These are phyloP conservation scores for Gerris lacustris DNA, from an alignment of 2,888 invertebrate species.

Conservation along the genomic window DNA sequence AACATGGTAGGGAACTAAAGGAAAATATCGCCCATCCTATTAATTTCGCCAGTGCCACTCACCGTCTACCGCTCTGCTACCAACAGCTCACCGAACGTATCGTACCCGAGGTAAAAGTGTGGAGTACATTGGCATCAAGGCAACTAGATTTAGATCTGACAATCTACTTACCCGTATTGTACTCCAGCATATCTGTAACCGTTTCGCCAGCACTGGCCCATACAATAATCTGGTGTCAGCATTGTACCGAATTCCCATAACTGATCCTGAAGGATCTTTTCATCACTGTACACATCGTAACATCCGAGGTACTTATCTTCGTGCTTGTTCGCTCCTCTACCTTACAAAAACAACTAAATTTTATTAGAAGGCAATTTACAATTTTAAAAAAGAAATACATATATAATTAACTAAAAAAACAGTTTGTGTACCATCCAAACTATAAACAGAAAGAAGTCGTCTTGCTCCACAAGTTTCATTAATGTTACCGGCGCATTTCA, in stretches of 20 bases:
- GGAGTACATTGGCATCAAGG: too few relatives aligned
- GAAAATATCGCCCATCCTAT: too few relatives aligned
- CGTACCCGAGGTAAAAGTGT: too few relatives aligned
- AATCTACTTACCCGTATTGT: constrained; percentile 15
- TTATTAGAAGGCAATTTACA: too few relatives aligned
- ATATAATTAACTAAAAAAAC: too few relatives aligned
- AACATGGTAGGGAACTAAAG: too few relatives aligned
- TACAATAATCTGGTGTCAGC: constrained; percentile 18
- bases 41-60: too few relatives aligned
- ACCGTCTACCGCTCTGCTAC: too few relatives aligned
- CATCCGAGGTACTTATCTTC: not conserved
- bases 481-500: not conserved
- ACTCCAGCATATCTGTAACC: constrained; percentile 24
- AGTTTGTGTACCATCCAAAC: not conserved
- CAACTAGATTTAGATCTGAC: too few relatives aligned
- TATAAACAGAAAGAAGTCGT: not conserved
- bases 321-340: not conserved
- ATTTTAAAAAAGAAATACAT: too few relatives aligned
- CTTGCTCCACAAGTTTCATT: not conserved
- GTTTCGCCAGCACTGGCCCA: constrained; percentile 20
- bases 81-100: too few relatives aligned
- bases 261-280: not conserved
- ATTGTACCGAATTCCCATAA: not conserved
- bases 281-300: not conserved
- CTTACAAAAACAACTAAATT: not conserved